Evolutionary conservation across 2,797 vertebrate species (phyloP), one percentile per base, ranked within the genome.

Genomic region (Cheirogaleus major): DNA sequence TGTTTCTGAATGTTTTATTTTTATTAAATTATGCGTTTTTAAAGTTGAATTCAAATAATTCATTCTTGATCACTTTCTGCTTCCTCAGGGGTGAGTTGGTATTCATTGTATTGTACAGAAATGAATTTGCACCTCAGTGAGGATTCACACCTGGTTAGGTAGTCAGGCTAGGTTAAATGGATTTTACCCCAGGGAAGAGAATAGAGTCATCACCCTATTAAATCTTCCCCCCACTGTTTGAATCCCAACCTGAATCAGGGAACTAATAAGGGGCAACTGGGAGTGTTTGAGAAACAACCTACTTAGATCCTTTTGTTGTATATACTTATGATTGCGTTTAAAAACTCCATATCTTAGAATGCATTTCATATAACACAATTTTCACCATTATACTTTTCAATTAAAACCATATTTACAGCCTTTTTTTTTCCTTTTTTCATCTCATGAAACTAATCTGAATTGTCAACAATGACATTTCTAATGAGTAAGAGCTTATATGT

Each of bases 51-150:
- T 92, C 48, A 72, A 76, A 22, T 17, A 48, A 2, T 72, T 93
- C 23, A 52, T 2, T 90, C 10, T 88, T 72, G n/a, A 87, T 75
- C n/a, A 87, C 32, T 76, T 81, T 12, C 32, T 57, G 10, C 17
- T 78, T 94, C 11, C 15, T 48, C 27, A 79, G 5, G 8, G 6
- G 18, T 78, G n/a, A 94, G 1, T 38, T 61, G 35, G 52, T 55
- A 89, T 45, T 13, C 76, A 35, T 88, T 94, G 18, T 91, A 30
- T 35, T 93, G 18, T 17, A 43, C 43, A 89, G 55, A 94, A 95
- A 94, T 65, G 69, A 96, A 89, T 95, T 95, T 96, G 35, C 27
- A 85, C 67, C 75, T 92, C 81, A 83, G 50, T 92, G 30, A 95
- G 35, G 22, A 82, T 81, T 97, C 79, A 84, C 81, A 95, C 63